phyloP scores from a whole-genome alignment of 2,113 vertebrate genomes.

The Panthera uncia region DNA sequence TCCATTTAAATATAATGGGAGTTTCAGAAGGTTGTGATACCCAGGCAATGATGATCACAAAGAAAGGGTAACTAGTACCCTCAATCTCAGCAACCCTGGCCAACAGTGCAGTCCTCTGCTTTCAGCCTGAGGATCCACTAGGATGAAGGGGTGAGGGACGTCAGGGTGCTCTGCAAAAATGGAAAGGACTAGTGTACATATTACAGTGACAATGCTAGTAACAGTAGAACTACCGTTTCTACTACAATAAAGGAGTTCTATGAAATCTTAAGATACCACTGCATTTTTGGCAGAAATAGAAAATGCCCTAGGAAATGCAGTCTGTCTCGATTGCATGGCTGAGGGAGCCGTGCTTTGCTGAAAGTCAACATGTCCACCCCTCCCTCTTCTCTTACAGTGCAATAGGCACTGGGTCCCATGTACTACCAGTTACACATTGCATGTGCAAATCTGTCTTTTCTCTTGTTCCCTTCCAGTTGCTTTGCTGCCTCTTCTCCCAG shows the following conservation, averaged over 20 bases:
- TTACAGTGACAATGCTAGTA: too few relatives aligned
- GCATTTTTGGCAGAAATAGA: constrained; percentile 30
- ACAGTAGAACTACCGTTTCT: background rate
- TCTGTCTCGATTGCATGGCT: background rate
- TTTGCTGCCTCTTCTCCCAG: constrained; percentile 86
- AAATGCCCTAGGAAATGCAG: background rate
- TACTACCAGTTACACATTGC: background rate
- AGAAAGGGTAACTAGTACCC: background rate
- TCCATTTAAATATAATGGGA: background rate
- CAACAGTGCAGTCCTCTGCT: rapidly evolving
- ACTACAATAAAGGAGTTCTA: background rate
- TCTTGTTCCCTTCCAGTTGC: constrained; percentile 77
- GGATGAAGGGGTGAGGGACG: background rate
- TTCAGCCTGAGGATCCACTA: background rate
- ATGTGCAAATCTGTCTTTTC: background rate
- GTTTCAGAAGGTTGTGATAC: background rate
- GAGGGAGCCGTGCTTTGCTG: background rate
- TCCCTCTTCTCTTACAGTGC: background rate
- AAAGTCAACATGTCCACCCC: background rate
- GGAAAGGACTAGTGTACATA: background rate
- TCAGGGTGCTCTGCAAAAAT: background rate
- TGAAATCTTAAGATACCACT: background rate
- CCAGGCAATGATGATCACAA: background rate
- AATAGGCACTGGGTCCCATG: background rate
- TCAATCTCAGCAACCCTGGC: background rate